Evolutionary conservation across 2,888 invertebrate genomes (phyloP).

Genomic region (Oscheius sp.): DNA sequence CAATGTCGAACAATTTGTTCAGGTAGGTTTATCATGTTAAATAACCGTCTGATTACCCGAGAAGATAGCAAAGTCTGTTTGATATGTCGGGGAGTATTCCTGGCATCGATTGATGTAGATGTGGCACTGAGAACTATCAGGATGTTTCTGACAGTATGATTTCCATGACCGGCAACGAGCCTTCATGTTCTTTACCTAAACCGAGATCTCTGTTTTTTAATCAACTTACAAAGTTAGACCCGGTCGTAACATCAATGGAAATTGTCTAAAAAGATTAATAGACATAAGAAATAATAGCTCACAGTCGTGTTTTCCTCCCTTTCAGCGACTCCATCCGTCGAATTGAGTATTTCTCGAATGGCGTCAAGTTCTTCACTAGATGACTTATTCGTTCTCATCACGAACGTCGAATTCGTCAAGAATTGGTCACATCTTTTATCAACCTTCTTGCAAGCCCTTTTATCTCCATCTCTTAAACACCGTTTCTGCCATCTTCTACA

Average conservation of each 20-base stretch:
- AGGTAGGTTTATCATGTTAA: constrained; percentile 43
- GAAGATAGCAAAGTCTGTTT: not conserved
- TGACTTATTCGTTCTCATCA: too few relatives aligned
- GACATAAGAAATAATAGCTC: too few relatives aligned
- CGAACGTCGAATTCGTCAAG: constrained; percentile 1
- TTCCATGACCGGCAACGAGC: constrained; percentile 1
- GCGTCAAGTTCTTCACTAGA: constrained; percentile 1
- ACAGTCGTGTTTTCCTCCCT: too few relatives aligned
- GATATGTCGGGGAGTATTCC: not conserved
- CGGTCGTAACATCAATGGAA: not conserved
- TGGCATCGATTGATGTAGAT: constrained; percentile 17
- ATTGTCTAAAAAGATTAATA: not conserved
- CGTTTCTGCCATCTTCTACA: constrained; percentile 8
- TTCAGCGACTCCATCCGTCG: too few relatives aligned
- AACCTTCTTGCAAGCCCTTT: not conserved
- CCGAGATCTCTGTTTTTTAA: not conserved
- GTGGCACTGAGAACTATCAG: not conserved
- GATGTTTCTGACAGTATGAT: constrained; percentile 7
- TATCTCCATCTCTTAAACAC: not conserved
- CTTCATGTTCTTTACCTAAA: constrained; percentile 17
- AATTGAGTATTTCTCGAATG: not conserved
- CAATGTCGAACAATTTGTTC: constrained; percentile 69
- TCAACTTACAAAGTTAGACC: constrained; percentile 6
- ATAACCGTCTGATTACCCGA: not conserved
- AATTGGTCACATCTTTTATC: constrained; percentile 1